These are phyloP conservation scores for Hirtodrosophila histrioides DNA, from an alignment of 2,888 invertebrate species.

Conservation along the genomic window DNA sequence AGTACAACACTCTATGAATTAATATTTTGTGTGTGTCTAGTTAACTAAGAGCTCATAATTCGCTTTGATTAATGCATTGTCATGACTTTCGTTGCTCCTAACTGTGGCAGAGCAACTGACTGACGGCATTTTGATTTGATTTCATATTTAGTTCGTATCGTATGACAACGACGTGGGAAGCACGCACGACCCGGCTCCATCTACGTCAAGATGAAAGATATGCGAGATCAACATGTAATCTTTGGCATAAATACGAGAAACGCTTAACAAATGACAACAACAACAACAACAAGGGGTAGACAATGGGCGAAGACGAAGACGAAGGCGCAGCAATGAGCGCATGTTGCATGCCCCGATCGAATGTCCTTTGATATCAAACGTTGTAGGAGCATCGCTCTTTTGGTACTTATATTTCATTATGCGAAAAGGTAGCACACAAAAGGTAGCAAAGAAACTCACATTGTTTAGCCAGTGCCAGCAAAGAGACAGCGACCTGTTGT, in stretches of 20 bases:
- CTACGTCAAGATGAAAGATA: conserved; percentile 78
- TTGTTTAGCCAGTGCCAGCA: conserved; percentile 22
- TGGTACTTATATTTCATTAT: conserved; percentile 77
- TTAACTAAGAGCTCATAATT: conserved; percentile 11
- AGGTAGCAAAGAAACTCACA: conserved; percentile 23
- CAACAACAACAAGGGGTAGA: conserved; percentile 49
- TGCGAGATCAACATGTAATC: conserved; percentile 82
- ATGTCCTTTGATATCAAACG: conserved; percentile 78
- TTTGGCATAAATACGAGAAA: conserved; percentile 71
- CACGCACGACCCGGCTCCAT: conserved; percentile 55
- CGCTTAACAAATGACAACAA: conserved; percentile 58
- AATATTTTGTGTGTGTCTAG: conserved; percentile 47
- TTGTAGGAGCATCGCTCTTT: conserved; percentile 56
- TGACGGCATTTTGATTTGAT: conserved; percentile 78
- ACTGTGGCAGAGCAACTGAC: conserved; percentile 46
- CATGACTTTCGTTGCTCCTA: conserved; percentile 55
- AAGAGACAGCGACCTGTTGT: conserved; percentile 58
- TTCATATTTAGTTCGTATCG: conserved; percentile 65
- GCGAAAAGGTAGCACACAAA: conserved; percentile 67
- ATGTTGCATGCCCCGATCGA: conserved; percentile 79
- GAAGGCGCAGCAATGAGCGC: conserved; percentile 60
- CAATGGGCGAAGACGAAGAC: conserved; percentile 21
- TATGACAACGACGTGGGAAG: conserved; percentile 82
- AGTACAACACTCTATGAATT: conserved; percentile 45
- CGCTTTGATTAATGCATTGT: conserved; percentile 67